Evolutionary conservation across 2,113 vertebrate genomes (phyloP), one percentile per base, ranked within the genome.

Genomic region (Elanoides forficatus): DNA sequence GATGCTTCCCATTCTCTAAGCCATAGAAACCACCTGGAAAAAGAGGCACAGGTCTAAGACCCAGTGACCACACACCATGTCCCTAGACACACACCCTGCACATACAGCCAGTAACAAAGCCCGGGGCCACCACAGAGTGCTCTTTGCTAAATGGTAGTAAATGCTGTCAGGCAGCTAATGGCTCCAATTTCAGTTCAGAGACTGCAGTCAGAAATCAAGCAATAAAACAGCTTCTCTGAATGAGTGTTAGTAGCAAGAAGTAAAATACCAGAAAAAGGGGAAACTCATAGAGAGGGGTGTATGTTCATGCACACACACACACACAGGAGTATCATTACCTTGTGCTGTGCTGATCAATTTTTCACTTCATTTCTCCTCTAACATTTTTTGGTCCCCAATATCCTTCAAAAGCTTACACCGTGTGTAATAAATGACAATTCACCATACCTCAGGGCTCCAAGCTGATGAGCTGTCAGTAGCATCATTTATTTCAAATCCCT

Each of bases 371-470:
- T 93, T 91, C 86, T 86, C 34, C 72, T 34, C 23, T 55, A 86
- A 84, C 20, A 17, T 15, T 60, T 86, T 75, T 75, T 84, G 56
- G 47, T 30, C 55, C 71, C 48, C 10, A 34, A 10, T 30, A 65
- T 15, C 42, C 75, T 90, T 68, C 48, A 47, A 53, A 88, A 90
- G 72, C 81, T 81, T 38, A 32, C 59, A 66, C 8, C 0, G 0
- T 18, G 21, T 70, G 43, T 48, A 91, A 87, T 59, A 68, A 86
- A 72, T 42, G 79, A 70, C 65, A 89, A n/a, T 62, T 63, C 53
- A 65, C 38, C 29, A 3, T 98, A 99, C 99, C 99, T 99, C 99
- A 52, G 99, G 98, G 96, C 98, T 99, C 98, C 98, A 99, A 34
- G 97, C 96, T 1, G 98, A 98, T 62, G 99, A 99, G 96, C 98